These are phyloP conservation scores for Zygothrica quintamaculata DNA, from an alignment of 2,888 invertebrate genomes.

Conservation along the genomic window DNA sequence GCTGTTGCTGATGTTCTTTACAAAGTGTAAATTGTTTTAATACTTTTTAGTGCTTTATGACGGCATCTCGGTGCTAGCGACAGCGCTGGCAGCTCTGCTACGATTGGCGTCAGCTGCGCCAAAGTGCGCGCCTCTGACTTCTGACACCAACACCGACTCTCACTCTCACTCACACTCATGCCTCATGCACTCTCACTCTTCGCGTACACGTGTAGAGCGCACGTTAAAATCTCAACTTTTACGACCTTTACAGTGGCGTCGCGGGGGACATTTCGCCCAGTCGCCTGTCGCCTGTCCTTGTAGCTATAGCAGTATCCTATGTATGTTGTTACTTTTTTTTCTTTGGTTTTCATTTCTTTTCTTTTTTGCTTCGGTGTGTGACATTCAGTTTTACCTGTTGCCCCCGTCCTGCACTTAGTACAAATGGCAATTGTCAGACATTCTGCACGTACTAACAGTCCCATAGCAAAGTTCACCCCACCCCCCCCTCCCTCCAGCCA, in stretches of 20 bases:
- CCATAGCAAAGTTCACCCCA: not conserved
- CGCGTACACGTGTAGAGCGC: conserved; percentile 78
- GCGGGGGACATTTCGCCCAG: conserved; percentile 32
- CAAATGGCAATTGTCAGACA: conserved; percentile 66
- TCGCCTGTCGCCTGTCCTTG: conserved; percentile 6
- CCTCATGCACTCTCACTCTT: conserved; percentile 20
- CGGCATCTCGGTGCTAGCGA: conserved; percentile 69
- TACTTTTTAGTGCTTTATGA: conserved; percentile 78
- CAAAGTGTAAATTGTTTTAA: conserved; percentile 84
- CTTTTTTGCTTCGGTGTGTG: conserved; percentile 28
- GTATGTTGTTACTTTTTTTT: conserved; percentile 51
- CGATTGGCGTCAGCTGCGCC: conserved; percentile 66
- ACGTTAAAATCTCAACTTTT: conserved; percentile 82
- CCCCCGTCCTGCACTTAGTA: conserved; percentile 42
- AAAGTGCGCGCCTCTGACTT: conserved; percentile 46
- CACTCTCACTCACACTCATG: conserved; percentile 18
- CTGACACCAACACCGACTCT: conserved; percentile 28
- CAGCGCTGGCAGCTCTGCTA: conserved; percentile 27
- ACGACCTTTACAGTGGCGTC: conserved; percentile 67
- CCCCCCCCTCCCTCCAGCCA: not conserved
- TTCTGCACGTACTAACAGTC: conserved; percentile 43
- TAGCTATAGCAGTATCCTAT: conserved; percentile 23
- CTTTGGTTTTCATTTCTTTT: conserved; percentile 21
- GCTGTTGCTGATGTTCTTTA: conserved; percentile 58
- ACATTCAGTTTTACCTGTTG: conserved; percentile 67